A percentile compares a stretch with the other conserved stretches of the same genome.
These are phyloP conservation scores for Caenorhabditis sinica DNA, from an alignment of 2,888 invertebrate genomes.

Conservation along the genomic window DNA sequence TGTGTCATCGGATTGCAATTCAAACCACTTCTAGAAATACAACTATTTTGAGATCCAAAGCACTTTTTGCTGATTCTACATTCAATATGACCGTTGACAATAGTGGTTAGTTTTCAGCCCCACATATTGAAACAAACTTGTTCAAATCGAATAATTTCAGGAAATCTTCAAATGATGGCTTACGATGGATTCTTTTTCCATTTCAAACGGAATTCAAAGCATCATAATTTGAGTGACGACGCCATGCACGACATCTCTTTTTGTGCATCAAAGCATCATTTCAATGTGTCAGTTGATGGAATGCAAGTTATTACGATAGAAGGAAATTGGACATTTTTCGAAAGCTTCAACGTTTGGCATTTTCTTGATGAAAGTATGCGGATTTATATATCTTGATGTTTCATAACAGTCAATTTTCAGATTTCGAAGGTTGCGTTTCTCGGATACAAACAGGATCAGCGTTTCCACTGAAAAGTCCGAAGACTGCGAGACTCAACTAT, in stretches of 20 bases:
- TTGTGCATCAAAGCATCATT: constrained; percentile 77
- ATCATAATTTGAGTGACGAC: constrained; percentile 75
- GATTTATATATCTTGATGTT: neutral
- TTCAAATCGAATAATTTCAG: constrained; percentile 52
- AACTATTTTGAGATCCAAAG: constrained; percentile 75
- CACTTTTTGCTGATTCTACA: constrained; percentile 80
- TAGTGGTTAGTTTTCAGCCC: constrained; percentile 62
- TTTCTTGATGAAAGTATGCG: constrained; percentile 78
- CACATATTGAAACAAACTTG: no score
- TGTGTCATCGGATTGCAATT: constrained; percentile 80
- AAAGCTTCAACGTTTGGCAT: constrained; percentile 80
- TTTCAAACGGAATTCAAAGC: constrained; percentile 72
- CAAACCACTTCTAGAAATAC: constrained; percentile 74
- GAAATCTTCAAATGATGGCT: constrained; percentile 75
- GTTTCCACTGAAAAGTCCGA: constrained; percentile 81
- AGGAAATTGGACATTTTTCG: constrained; percentile 82
- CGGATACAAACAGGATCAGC: constrained; percentile 80
- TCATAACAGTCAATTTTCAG: constrained; percentile 62
- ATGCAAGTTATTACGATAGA: constrained; percentile 76
- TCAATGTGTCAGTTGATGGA: constrained; percentile 79
- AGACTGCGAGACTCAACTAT: constrained; percentile 76
- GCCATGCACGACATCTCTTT: constrained; percentile 81
- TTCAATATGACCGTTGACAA: constrained; percentile 80
- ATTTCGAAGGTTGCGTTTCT: constrained; percentile 81
- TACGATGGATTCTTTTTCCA: constrained; percentile 81